Base-by-base conservation (phyloP, 2,797 vertebrate genomes). In the Hippocampus kuda region DNA sequence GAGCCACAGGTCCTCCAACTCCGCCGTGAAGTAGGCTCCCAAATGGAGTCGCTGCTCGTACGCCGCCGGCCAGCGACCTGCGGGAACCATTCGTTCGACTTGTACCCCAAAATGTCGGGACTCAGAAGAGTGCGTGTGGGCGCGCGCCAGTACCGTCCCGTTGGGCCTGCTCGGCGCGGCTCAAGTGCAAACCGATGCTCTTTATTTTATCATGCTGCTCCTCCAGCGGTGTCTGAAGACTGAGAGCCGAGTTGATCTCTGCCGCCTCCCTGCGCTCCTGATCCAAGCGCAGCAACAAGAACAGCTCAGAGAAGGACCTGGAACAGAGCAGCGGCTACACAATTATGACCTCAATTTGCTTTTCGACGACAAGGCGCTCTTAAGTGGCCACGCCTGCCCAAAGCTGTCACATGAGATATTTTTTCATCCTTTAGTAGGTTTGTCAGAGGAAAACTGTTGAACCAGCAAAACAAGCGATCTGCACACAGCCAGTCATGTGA, bases 161-260 rank as follows among this genome's bases (percentile, higher is more conserved):
- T 66, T 87, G 90, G 0, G 94, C 93, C 20, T 84, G 72, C 86
- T 98, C 96, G 0, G 94, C 93, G 69, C 70, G 79, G 74, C 86
- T 92, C 86, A 98, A 91, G 87, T 92, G 86, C 70, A 77, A 72
- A 82, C 77, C 91, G 81, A 98, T 83, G 65, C 84, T 86, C 83
- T 94, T 88, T 84, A 98, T 81, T 77, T 94, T 94, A 70, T 90
- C 86, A 80, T 0, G 16, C 4, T 95, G 93, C 26, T 94, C 84
- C 75, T 92, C 91, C 71, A 95, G 90, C 5, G 92, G 90, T 61
- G 71, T 85, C 77, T 88, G 87, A 74, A 88, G 63, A 0, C 20
- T 15, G 24, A 66, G 2, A 1, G 5, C 77, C 67, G 92, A 90
- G 48, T 86, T 85, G 4, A 83, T 78, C 60, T 83, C 87, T 1